Conservation (phyloP, 2,797 vertebrate species). For the Holocentrus rufus region DNA sequence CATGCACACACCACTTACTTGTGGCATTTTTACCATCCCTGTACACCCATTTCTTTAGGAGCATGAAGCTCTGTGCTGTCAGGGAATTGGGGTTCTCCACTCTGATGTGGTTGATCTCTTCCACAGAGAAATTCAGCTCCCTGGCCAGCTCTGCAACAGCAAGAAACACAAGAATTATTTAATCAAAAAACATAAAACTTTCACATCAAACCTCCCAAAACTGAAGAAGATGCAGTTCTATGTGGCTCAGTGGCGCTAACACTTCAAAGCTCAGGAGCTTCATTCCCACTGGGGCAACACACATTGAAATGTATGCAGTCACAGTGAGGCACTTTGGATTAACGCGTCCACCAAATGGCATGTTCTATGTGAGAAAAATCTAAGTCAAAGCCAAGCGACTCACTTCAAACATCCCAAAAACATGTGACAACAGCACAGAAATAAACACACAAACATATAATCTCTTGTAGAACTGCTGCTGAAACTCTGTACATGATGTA, state of each 20-base stretch:
- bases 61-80: slow-evolving; percentile 99
- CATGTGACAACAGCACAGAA: no score
- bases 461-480: neutral
- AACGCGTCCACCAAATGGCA: no score
- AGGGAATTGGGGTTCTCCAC: slow-evolving; percentile 99
- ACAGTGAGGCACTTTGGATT: no score
- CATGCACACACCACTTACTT: slow-evolving; percentile 86
- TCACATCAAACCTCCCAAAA: no score
- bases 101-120: slow-evolving; percentile 98
- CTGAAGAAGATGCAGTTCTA: no score
- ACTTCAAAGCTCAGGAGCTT: no score
- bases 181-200: no score
- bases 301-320: no score
- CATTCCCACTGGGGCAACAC: no score
- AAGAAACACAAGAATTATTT: slow-evolving; percentile 3
- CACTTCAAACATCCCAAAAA: neutral
- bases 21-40: slow-evolving; percentile 99
- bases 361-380: no score
- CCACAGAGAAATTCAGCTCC: slow-evolving; percentile 98
- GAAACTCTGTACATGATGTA: neutral
- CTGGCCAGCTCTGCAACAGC: slow-evolving; percentile 93
- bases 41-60: slow-evolving; percentile 99
- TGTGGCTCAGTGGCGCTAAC: neutral
- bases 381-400: no score
- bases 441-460: neutral